Evolutionary conservation across 2,113 vertebrate species (phyloP).

Genomic region (Ammodytes dubius): DNA sequence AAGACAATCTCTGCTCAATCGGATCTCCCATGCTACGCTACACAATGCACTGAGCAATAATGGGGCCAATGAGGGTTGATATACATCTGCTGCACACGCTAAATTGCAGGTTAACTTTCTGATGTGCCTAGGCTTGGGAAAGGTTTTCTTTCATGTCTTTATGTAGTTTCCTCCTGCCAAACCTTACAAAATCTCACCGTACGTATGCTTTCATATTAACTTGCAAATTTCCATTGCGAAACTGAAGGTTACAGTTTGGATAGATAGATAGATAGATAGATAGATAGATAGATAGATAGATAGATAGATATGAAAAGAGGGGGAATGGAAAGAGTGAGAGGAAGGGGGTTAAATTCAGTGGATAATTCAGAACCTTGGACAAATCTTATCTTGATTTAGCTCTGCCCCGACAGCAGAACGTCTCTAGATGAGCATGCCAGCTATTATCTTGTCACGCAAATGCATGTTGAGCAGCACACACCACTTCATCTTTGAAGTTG

Average conservation of each 20-base stretch:
- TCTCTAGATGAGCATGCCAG: conserved; percentile 34
- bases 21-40: conserved; percentile 6
- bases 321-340: not conserved
- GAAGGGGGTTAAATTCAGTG: not conserved
- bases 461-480: conserved; percentile 34
- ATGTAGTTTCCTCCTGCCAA: not conserved
- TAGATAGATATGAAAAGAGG: not conserved
- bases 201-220: not conserved
- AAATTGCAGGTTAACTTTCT: conserved; percentile 15
- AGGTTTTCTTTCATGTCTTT: conserved; percentile 9
- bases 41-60: conserved; percentile 13
- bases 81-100: conserved; percentile 15
- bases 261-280: conserved; percentile 9
- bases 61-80: not conserved
- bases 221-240: conserved; percentile 4
- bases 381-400: conserved; percentile 36
- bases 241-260: not conserved
- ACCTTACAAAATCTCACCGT: not conserved
- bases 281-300: conserved; percentile 27
- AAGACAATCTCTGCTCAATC: conserved; percentile 32
- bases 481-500: conserved; percentile 39
- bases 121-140: conserved; percentile 8
- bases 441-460: conserved; percentile 52
- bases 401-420: conserved; percentile 30
- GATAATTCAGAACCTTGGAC: conserved; percentile 45